Base-by-base conservation (phyloP, 2,797 vertebrate genomes). In the Eospalax fontanierii region DNA sequence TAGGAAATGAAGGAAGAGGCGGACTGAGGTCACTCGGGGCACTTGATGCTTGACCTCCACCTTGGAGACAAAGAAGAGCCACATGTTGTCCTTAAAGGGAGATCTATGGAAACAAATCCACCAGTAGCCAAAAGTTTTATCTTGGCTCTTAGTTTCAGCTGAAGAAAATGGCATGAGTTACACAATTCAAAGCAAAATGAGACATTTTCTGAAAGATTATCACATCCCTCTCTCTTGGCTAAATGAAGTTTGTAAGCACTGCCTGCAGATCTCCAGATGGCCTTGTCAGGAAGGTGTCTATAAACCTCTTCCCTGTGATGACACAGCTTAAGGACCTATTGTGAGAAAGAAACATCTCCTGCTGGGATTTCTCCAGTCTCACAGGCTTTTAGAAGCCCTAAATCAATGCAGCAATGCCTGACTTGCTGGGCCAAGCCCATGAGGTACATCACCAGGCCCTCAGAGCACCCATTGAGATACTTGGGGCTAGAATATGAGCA, bases 271-370 rank as follows among this genome's bases (percentile, higher is more conserved):
- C 75, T 78, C 90, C 0, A 0, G 73, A 93, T 80, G 86, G 50
- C 59, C 66, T 91, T 82, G 86, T 96, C 88, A 85, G 50, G 46
- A 89, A 94, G 75, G 73, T 85, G 71, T 89, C 54, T 59, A 5
- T 63, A 89, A 79, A 81, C 16, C 28, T 70, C 40, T 93, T 21
- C 43, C 2, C n/a, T 30, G 78, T 3, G 0, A 26, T 74, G 68
- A 76, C 86, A 40, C 50, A 89, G 30, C 54, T 33, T 65, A 68
- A 96, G 70, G 65, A 85, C 22, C 21, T 94, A 76, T 96, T 90
- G 91, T 22, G 83, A 97, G 50, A 96, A 68, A 90, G 18, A 89
- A 92, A 90, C 33, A 21, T 63, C 12, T 19, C 76, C 93, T 57
- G n/a, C 21, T 61, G 68, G 63, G 43, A 46, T 82, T 43, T 91